A percentile compares a stretch with the other conserved stretches of the same genome.
Evolutionary conservation across 2,797 vertebrate genomes (phyloP).

Genomic region (Heteromormyrus szaboi): DNA sequence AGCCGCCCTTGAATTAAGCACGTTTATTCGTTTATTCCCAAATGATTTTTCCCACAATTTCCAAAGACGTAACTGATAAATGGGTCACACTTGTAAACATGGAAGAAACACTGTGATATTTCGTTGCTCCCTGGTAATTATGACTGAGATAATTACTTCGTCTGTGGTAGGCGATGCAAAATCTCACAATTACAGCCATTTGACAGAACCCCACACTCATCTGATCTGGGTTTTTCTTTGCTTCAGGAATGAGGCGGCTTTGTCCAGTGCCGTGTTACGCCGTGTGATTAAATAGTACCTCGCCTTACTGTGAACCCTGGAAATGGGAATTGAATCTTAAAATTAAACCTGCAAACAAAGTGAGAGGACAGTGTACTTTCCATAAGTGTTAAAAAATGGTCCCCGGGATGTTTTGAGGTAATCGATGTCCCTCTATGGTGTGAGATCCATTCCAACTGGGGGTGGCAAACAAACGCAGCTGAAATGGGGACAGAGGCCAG

Average conservation of each 20-base stretch:
- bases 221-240: background rate
- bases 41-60: background rate
- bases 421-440: background rate
- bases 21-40: background rate
- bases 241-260: background rate
- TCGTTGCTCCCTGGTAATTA: background rate
- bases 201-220: background rate
- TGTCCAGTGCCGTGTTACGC: background rate
- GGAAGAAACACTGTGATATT: background rate
- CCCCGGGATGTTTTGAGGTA: background rate
- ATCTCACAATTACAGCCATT: background rate
- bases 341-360: constrained; percentile 1
- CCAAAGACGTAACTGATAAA: background rate
- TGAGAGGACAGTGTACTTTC: background rate
- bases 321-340: background rate
- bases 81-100: background rate
- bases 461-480: background rate
- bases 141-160: background rate
- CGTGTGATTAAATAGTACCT: background rate
- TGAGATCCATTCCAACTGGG: background rate
- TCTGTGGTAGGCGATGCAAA: background rate
- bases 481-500: background rate
- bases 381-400: background rate
- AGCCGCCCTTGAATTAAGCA: background rate
- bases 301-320: background rate